Evolutionary conservation across 2,888 invertebrate genomes (phyloP).

Genomic region (Cataglyphis altisquamis): DNA sequence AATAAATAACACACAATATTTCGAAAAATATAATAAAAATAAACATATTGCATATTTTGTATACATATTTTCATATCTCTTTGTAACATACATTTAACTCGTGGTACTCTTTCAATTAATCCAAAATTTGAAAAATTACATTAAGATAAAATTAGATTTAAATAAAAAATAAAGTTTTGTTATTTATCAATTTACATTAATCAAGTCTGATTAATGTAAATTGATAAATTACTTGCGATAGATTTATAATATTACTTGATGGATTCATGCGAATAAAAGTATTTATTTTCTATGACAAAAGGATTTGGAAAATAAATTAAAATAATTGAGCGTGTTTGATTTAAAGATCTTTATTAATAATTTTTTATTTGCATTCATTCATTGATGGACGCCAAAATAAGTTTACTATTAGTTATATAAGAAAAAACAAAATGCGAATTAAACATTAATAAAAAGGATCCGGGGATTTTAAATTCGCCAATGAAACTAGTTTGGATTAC

Average conservation of each 20-base stretch:
- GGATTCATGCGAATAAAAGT: not conserved
- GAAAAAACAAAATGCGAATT: constrained; percentile 15
- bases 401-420: constrained; percentile 5
- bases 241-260: not conserved
- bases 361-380: not conserved
- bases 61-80: not conserved
- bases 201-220: not conserved
- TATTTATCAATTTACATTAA: not conserved
- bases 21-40: not conserved
- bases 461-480: constrained; percentile 23
- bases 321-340: constrained; percentile 1
- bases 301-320: constrained; percentile 11
- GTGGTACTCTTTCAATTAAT: not conserved
- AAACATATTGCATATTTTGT: not conserved
- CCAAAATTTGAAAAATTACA: not conserved
- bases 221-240: not conserved
- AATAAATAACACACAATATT: not conserved
- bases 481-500: constrained; percentile 35
- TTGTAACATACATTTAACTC: not conserved
- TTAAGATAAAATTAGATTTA: not conserved
- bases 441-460: constrained; percentile 3
- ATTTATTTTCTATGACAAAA: not conserved
- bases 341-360: constrained; percentile 6
- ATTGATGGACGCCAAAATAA: not conserved
- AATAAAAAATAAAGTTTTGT: not conserved